These are phyloP conservation scores for Labroides dimidiatus DNA, from an alignment of 2,797 vertebrate genomes.

Conservation along the genomic window DNA sequence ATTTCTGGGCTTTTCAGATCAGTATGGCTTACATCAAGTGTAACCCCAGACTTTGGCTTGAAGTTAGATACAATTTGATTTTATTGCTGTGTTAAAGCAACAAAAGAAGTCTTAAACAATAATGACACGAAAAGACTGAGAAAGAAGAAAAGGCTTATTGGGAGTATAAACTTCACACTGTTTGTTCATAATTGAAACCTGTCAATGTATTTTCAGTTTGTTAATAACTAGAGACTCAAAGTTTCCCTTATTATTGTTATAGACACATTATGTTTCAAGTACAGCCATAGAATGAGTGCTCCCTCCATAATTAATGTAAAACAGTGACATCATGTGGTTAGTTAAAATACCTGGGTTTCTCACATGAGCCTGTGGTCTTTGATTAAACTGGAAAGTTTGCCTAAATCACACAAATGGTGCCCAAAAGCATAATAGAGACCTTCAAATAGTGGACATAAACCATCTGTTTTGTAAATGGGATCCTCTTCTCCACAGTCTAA, in stretches of 20 bases:
- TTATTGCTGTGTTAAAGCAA: too few species aligned
- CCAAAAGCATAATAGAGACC: not conserved
- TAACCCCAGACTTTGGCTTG: too few species aligned
- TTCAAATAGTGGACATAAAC: not conserved
- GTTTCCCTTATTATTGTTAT: not conserved
- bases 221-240: not conserved
- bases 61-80: too few species aligned
- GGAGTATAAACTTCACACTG: not conserved
- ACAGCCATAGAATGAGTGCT: not conserved
- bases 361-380: not conserved
- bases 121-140: not conserved
- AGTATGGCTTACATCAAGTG: too few species aligned
- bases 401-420: not conserved
- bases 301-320: slow-evolving; percentile 50
- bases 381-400: not conserved
- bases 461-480: not conserved
- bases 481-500: not conserved
- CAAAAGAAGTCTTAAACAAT: not conserved
- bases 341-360: slow-evolving; percentile 6
- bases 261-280: not conserved
- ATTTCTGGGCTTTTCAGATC: too few species aligned
- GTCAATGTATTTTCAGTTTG: not conserved
- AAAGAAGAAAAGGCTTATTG: not conserved
- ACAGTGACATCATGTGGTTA: slow-evolving; percentile 75
- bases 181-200: not conserved